Evolutionary conservation across 2,113 vertebrate species (phyloP), one percentile per base, ranked within the genome.

Genomic region (Leptodactylus fuscus): DNA sequence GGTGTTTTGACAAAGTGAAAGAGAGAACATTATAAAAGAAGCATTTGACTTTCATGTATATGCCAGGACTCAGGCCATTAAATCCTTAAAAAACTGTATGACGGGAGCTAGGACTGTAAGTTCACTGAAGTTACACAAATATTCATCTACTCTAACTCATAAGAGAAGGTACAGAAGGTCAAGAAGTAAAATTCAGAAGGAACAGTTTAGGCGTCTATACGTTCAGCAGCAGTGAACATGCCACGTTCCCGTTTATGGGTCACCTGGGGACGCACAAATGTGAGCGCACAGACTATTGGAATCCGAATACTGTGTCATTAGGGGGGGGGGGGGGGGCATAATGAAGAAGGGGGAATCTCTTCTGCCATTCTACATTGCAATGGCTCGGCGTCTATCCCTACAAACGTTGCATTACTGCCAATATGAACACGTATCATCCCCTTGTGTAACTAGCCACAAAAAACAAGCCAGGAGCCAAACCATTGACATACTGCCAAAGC

Each of bases 201-300:
- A 78, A 22, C 8, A 10, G 36, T 41, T 62, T 7, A 41, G 18
- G 34, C 4, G 13, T 41, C 53, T 80, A 60, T 60, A 60, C 24
- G 8, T 80, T 16, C 22, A 16, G 24, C 55, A 41, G 76, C 53
- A 38, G 22, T 41, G 51, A 41, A 79, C 76, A 62, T 44, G 77
- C 53, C 77, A 81, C 80, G 60, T 85, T 85, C 82, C 55, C n/a
- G 20, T 76, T n/a, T 36, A 24, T 41, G 58, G 80, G 80, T 81
- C 83, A 79, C 75, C 75, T 85, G 76, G 65, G 75, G 75, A 85
- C 46, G n/a, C n/a, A 53, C 48, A 29, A 65, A 41, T 48, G 38
- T 29, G 75, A 41, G 77, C 29, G 22, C 44, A n/a, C 44, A 79
- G 65, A 71, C 38, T 44, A 69, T 48, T 44, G 65, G 67, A 85